phyloP scores from a whole-genome alignment of 2,888 invertebrate genomes.

The Sycophila texana region DNA sequence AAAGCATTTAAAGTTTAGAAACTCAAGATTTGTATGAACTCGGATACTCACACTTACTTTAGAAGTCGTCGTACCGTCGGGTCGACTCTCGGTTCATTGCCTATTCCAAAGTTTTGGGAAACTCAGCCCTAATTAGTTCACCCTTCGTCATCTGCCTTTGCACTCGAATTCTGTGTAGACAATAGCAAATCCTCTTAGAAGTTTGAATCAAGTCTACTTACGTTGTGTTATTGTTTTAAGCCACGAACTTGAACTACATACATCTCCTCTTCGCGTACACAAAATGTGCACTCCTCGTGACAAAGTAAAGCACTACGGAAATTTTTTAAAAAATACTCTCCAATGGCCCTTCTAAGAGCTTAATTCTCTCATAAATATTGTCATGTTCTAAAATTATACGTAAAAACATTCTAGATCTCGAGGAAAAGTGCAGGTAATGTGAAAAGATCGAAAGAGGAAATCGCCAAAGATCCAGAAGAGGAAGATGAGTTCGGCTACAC shows the following conservation, averaged over 20 bases:
- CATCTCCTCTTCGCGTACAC: too few species aligned
- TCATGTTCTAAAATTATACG: not conserved
- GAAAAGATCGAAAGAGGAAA: slow-evolving; percentile 86
- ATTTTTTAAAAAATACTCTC: too few species aligned
- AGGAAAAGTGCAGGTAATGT: slow-evolving; percentile 92
- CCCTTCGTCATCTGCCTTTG: slow-evolving; percentile 8
- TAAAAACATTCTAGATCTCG: slow-evolving; percentile 82
- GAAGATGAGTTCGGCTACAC: slow-evolving; percentile 97
- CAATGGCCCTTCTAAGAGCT: too few species aligned
- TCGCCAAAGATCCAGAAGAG: slow-evolving; percentile 87
- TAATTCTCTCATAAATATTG: not conserved
- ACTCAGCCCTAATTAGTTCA: slow-evolving; percentile 26
- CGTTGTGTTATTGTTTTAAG: slow-evolving; percentile 20
- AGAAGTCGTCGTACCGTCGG: not conserved
- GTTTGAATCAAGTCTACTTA: slow-evolving; percentile 18
- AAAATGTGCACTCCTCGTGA: too few species aligned
- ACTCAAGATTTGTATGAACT: too few species aligned
- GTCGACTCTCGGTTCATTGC: slow-evolving; percentile 25
- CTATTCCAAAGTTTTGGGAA: slow-evolving; percentile 28
- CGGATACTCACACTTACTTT: too few species aligned
- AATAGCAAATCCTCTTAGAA: slow-evolving; percentile 41
- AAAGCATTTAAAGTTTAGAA: too few species aligned
- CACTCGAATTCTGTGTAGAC: slow-evolving; percentile 9
- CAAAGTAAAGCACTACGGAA: too few species aligned
- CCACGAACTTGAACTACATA: not conserved